Base-by-base conservation (phyloP, 2,113 vertebrate genomes). In the Chaenogobius annularis region DNA sequence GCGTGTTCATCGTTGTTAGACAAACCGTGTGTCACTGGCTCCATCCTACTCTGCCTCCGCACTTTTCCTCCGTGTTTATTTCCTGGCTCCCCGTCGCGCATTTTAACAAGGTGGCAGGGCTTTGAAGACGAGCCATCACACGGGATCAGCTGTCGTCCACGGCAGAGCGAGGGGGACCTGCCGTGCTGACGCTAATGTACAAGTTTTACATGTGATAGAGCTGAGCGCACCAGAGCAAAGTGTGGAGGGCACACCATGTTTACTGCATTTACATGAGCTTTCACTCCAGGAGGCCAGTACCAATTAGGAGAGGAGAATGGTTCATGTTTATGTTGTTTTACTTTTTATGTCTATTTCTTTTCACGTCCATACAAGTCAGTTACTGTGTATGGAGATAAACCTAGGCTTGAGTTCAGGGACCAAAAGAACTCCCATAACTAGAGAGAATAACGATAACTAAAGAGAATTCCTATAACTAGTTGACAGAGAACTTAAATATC, bases 81-180 rank as follows among this genome's bases (percentile, higher is more conserved):
- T 82, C 75, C 78, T 83, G 78, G 37, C 74, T 68, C 75, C 82
- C 83, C 70, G 79, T 31, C 14, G 81, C 78, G 87, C 66, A 77
- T 81, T 89, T 83, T 89, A 91, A 93, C 83, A 90, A 91, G 87
- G 81, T 73, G 76, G 79, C 61, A 56, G n/a, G 52, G 78, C 83
- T 91, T 92, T 89, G 87, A 91, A 88, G 83, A 89, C 77, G 85
- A 64, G 75, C 85, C 72, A 83, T 90, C 86, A 86, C 77, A 73
- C 59, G 75, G 80, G 81, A 90, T 85, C 72, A 85, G 77, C 73
- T 40, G 37, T 40, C 66, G 26, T 54, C 66, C 56, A 15, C 23
- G 19, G 31, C 11, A 14, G 31, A 20, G 31, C 7, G 8, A 35
- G 35, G 31, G 10, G 58, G 31, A 62, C 59, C 59, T 62, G 59